Percentiles rank a stretch among this genome's conserved stretches.
Evolutionary conservation across 2,888 invertebrate species (phyloP).

Genomic region (Coecobrya sp.): DNA sequence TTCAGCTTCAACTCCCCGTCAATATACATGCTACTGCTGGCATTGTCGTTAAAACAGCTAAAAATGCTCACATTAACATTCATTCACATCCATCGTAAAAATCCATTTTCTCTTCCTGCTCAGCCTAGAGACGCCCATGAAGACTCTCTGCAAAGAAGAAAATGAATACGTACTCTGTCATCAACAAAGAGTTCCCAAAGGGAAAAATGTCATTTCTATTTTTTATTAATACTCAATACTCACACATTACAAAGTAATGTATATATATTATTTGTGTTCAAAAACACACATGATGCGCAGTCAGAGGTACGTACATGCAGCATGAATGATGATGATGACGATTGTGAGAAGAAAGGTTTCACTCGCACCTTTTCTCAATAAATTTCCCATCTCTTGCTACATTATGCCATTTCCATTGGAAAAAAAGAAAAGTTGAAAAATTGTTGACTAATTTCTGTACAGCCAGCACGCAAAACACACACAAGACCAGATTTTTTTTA

Average conservation of each 20-base stretch:
- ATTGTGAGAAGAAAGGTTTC: slow-evolving; percentile 69
- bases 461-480: background rate
- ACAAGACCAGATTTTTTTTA: background rate
- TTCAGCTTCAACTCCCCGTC: background rate
- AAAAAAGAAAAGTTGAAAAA: slow-evolving; percentile 65
- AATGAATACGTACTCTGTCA: slow-evolving; percentile 59
- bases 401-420: background rate
- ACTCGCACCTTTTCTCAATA: slow-evolving; percentile 79
- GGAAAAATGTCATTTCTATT: slow-evolving; percentile 56
- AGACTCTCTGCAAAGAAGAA: background rate
- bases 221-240: slow-evolving; percentile 42
- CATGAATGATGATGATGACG: slow-evolving; percentile 14
- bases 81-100: background rate
- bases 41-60: slow-evolving; percentile 14
- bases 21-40: background rate
- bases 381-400: slow-evolving; percentile 61
- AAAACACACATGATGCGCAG: background rate
- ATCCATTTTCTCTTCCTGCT: slow-evolving; percentile 34
- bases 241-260: no score
- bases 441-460: slow-evolving; percentile 74
- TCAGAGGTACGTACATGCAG: background rate
- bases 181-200: slow-evolving; percentile 69
- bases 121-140: no score
- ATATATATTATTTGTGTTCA: background rate
- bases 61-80: background rate